phyloP scores from a whole-genome alignment of 1,140 invertebrate species.

The Zaprionus tsacasi region DNA sequence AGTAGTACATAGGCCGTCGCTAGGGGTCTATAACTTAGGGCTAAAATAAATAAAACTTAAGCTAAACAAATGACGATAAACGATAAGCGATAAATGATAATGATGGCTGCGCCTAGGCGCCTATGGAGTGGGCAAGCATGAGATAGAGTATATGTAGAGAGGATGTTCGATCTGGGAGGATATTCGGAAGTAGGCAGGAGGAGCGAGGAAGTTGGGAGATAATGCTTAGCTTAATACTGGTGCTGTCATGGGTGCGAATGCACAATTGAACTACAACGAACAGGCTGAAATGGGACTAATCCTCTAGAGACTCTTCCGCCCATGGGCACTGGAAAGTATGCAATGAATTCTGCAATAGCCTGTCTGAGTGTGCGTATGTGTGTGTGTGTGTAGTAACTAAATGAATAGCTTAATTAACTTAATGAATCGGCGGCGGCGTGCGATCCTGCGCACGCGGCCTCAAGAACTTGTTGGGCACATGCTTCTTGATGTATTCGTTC shows the following conservation, averaged over 20 bases:
- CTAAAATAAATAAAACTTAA: slow-evolving; percentile 80
- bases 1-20: slow-evolving; percentile 29
- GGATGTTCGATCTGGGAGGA: slow-evolving; percentile 4
- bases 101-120: slow-evolving; percentile 61
- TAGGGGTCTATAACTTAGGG: slow-evolving; percentile 30
- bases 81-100: slow-evolving; percentile 25
- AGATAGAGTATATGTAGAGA: slow-evolving; percentile 32
- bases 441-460: slow-evolving; percentile 75
- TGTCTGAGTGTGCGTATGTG: slow-evolving; percentile 29
- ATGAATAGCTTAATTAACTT: slow-evolving; percentile 47
- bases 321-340: slow-evolving; percentile 56
- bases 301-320: background rate
- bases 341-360: slow-evolving; percentile 42
- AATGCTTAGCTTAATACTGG: slow-evolving; percentile 58
- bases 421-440: slow-evolving; percentile 81
- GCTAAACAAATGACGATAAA: slow-evolving; percentile 43
- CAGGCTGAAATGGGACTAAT: background rate
- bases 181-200: too few species aligned
- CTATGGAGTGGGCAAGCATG: slow-evolving; percentile 14
- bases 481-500: slow-evolving; percentile 74
- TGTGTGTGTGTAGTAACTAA: slow-evolving; percentile 57
- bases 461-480: slow-evolving; percentile 75
- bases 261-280: slow-evolving; percentile 37
- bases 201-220: slow-evolving; percentile 1
- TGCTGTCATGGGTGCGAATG: slow-evolving; percentile 49